These are phyloP conservation scores for Epizoanthus ramosus DNA, from an alignment of 92 coral and sea anemone genomes.

Conservation along the genomic window DNA sequence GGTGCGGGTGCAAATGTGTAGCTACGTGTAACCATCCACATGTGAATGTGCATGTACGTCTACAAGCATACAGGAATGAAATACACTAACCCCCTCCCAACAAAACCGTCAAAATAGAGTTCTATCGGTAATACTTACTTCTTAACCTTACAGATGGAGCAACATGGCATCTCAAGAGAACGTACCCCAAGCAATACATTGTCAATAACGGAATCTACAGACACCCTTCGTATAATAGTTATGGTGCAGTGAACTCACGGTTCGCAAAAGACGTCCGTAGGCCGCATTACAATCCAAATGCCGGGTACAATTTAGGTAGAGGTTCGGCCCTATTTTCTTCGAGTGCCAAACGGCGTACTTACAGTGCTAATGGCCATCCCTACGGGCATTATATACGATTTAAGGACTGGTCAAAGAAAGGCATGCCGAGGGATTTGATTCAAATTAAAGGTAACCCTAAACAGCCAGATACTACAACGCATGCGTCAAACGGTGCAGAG, in stretches of 20 bases:
- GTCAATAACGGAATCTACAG: neutral
- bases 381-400: conserved; percentile 23
- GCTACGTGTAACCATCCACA: too few species aligned
- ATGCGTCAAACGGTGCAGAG: neutral
- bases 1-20: too few species aligned
- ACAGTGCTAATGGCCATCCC: neutral
- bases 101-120: neutral
- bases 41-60: too few species aligned
- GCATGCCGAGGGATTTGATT: conserved; percentile 17
- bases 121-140: neutral
- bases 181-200: neutral
- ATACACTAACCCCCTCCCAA: too few species aligned
- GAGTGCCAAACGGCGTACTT: conserved; percentile 19
- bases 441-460: neutral
- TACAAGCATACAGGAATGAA: too few species aligned
- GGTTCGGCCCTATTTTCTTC: neutral
- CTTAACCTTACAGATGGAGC: neutral
- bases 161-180: neutral
- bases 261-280: neutral
- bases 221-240: neutral
- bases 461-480: neutral
- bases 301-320: neutral
- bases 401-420: conserved; percentile 41
- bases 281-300: neutral
- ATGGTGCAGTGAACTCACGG: neutral